Percentiles rank a stretch among this genome's conserved stretches.
Evolutionary conservation across 2,113 vertebrate genomes (phyloP).

Genomic region (Actenoides lindsayi): DNA sequence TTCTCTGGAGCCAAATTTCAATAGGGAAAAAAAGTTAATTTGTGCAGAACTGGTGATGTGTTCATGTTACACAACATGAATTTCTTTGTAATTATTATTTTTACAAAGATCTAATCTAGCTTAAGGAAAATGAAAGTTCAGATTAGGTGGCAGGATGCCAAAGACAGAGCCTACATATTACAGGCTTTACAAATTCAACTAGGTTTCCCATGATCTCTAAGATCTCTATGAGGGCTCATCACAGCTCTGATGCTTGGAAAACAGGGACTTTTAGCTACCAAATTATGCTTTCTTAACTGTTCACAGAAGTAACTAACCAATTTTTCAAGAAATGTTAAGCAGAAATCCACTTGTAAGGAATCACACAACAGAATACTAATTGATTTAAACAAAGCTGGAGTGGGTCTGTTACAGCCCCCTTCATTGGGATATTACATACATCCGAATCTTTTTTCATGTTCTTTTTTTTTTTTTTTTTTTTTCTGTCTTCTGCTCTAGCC

Average conservation of each 20-base stretch:
- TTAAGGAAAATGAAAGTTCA: neutral
- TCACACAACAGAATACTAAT: slow-evolving; percentile 38
- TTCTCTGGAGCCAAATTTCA: neutral
- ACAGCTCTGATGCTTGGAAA: neutral
- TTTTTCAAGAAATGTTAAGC: slow-evolving; percentile 27
- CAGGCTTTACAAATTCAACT: neutral
- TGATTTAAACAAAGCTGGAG: slow-evolving; percentile 8
- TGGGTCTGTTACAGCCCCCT: neutral
- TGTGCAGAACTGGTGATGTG: neutral
- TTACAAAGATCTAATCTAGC: neutral
- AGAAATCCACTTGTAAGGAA: neutral
- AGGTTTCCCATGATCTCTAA: slow-evolving; percentile 1
- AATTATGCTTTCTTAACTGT: neutral
- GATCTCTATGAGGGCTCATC: neutral
- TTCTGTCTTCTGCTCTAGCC: slow-evolving; percentile 15
- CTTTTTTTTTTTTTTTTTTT: neutral
- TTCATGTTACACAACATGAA: neutral
- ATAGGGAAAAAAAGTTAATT: neutral
- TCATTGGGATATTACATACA: slow-evolving; percentile 40
- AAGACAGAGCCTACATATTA: neutral
- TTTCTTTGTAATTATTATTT: slow-evolving; percentile 1
- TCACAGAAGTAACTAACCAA: slow-evolving; percentile 2
- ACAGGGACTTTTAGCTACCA: slow-evolving; percentile 12
- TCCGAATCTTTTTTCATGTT: neutral
- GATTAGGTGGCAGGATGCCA: neutral